Evolutionary conservation across 2,113 vertebrate genomes (phyloP).

Genomic region (Saguinus imperator): DNA sequence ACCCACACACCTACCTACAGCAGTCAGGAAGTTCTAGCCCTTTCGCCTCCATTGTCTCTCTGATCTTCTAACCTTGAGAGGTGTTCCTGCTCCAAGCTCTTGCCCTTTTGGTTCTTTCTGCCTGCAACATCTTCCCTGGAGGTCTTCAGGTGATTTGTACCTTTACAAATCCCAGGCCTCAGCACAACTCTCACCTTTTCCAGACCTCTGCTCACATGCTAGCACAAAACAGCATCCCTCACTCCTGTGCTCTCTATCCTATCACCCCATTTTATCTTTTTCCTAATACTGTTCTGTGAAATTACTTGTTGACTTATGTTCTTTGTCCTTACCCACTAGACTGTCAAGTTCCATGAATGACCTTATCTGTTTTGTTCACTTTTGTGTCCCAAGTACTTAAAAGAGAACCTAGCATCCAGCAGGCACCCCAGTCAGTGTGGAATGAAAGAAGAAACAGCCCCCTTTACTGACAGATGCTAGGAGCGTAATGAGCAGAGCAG

Average conservation of each 20-base stretch:
- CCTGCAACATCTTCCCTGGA: background rate
- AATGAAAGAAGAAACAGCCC: background rate
- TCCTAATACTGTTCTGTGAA: background rate
- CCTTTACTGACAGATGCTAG: background rate
- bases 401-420: background rate
- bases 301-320: background rate
- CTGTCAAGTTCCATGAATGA: background rate
- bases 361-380: background rate
- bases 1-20: background rate
- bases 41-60: background rate
- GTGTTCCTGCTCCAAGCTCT: background rate
- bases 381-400: background rate
- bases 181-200: background rate
- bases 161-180: background rate
- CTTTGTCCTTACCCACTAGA: background rate
- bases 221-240: background rate
- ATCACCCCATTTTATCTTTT: background rate
- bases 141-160: background rate
- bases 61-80: background rate
- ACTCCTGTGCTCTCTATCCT: rapidly evolving
- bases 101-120: background rate
- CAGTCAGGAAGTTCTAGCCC: background rate
- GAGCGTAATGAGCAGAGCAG: background rate
- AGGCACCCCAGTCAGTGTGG: background rate
- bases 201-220: background rate